Conservation (phyloP, 2,113 vertebrate genomes). For the Crotalus tigris region DNA sequence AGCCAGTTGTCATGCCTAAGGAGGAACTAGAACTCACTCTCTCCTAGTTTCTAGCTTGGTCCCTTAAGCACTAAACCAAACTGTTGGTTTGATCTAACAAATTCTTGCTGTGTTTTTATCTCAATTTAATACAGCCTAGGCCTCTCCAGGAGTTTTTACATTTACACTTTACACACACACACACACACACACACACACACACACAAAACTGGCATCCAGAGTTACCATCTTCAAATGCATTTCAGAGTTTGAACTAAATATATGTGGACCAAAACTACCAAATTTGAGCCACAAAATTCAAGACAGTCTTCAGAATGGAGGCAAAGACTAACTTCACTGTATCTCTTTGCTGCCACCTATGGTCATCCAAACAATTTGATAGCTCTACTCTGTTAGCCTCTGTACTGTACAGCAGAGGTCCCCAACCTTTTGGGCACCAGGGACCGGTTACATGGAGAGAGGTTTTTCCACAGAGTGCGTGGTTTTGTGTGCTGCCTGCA, state of each 20-base stretch:
- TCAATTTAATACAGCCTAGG: background rate
- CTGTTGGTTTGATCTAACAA: background rate
- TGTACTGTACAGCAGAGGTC: no score
- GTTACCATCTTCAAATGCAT: background rate
- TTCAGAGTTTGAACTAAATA: background rate
- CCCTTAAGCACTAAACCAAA: background rate
- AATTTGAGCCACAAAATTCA: background rate
- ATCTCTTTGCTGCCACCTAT: background rate
- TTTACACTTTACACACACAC: background rate
- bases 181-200: background rate
- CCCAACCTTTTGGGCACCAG: no score
- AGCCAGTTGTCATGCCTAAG: background rate
- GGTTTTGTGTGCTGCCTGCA: no score
- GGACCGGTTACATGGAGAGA: no score
- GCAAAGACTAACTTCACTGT: background rate
- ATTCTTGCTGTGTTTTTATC: background rate
- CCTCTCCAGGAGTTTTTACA: background rate
- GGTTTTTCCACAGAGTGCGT: no score
- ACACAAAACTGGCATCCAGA: background rate
- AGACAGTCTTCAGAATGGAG: background rate
- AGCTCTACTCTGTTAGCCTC: background rate
- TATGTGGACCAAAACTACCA: background rate
- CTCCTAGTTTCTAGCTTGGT: background rate
- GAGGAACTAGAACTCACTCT: background rate
- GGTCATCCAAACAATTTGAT: background rate